phyloP scores from a whole-genome alignment of 2,888 invertebrate species.

The Tholera decimalis region DNA sequence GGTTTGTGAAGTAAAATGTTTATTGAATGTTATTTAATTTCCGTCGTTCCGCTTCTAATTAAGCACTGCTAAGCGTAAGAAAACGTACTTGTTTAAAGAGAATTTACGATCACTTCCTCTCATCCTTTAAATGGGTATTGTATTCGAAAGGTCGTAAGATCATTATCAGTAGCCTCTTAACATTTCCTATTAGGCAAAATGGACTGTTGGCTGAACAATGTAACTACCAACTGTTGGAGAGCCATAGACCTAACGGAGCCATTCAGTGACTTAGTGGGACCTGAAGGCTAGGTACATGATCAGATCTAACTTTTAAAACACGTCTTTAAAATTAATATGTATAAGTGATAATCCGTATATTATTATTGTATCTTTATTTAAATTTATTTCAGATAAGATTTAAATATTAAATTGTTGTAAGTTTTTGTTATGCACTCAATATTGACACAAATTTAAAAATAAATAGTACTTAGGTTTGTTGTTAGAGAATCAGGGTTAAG shows the following conservation, averaged over 20 bases:
- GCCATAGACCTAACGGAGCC: not conserved
- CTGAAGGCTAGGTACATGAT: not conserved
- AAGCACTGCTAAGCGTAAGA: slow-evolving; percentile 7
- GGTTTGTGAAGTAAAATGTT: too few species aligned
- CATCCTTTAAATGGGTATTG: slow-evolving; percentile 61
- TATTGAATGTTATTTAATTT: slow-evolving; percentile 12
- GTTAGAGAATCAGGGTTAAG: too few species aligned
- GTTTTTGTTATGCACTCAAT: too few species aligned
- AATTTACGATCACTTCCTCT: slow-evolving; percentile 59
- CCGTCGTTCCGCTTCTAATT: slow-evolving; percentile 15
- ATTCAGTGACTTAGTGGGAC: slow-evolving; percentile 27
- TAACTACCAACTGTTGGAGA: slow-evolving; percentile 2
- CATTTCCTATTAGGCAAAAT: slow-evolving; percentile 63
- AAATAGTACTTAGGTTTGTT: too few species aligned
- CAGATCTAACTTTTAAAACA: not conserved
- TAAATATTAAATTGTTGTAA: too few species aligned
- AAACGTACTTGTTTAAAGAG: slow-evolving; percentile 17
- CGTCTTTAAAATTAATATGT: too few species aligned
- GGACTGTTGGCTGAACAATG: slow-evolving; percentile 31
- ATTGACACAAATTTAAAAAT: too few species aligned
- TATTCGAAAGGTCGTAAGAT: slow-evolving; percentile 60
- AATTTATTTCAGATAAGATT: too few species aligned
- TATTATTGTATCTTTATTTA: too few species aligned
- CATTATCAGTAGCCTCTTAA: slow-evolving; percentile 57
- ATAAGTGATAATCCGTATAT: too few species aligned